phyloP scores from a whole-genome alignment of 2,113 vertebrate genomes.

The Condylura cristata region DNA sequence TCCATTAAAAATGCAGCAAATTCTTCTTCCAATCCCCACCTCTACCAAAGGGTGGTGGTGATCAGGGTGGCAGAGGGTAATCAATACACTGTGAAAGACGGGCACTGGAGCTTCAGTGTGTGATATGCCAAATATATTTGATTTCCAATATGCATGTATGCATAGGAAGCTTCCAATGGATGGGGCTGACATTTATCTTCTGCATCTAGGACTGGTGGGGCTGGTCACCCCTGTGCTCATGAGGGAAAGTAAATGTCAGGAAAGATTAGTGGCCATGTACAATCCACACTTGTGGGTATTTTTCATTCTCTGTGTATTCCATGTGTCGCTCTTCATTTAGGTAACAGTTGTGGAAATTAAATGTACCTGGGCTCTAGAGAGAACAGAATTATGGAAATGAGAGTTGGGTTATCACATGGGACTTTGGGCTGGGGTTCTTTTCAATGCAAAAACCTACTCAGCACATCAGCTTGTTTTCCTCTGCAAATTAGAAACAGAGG shows the following conservation, averaged over 20 bases:
- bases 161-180: slow-evolving; percentile 67
- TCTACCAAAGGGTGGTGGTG: neutral
- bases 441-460: neutral
- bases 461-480: neutral
- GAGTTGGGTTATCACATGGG: neutral
- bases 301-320: slow-evolving; percentile 80
- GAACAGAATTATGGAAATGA: slow-evolving; percentile 58
- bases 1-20: slow-evolving; percentile 61
- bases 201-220: slow-evolving; percentile 80
- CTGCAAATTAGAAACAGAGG: neutral
- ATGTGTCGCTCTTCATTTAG: slow-evolving; percentile 71
- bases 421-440: slow-evolving; percentile 13
- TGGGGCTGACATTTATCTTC: slow-evolving; percentile 84
- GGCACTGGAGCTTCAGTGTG: slow-evolving; percentile 32
- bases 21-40: neutral
- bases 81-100: neutral
- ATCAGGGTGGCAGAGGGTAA: neutral
- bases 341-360: slow-evolving; percentile 82
- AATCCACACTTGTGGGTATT: slow-evolving; percentile 78
- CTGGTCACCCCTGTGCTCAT: slow-evolving; percentile 84
- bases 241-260: slow-evolving; percentile 86
- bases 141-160: slow-evolving; percentile 78
- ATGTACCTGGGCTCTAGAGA: slow-evolving; percentile 57
- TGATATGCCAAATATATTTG: slow-evolving; percentile 64
- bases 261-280: slow-evolving; percentile 85